Percentiles rank a stretch among this genome's conserved stretches.
These are phyloP conservation scores for Thalassaphorura encarpata DNA, from an alignment of 1,140 invertebrate genomes.

Conservation along the genomic window DNA sequence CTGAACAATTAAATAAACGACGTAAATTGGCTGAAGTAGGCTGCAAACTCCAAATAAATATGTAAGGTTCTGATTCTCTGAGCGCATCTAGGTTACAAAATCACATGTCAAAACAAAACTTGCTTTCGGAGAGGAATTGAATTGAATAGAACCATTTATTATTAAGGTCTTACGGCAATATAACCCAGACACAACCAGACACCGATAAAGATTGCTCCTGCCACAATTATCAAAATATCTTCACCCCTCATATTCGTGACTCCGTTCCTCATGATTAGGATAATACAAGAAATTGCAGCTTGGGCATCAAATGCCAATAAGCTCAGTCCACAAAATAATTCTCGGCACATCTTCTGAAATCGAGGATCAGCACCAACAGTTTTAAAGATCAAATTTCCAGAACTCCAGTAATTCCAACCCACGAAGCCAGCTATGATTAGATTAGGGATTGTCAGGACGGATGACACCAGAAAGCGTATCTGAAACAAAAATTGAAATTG, in stretches of 20 bases:
- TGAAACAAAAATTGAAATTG: constrained; percentile 2
- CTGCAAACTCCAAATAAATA: constrained; percentile 20
- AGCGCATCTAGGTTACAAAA: constrained; percentile 28
- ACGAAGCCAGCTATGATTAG: constrained; percentile 10
- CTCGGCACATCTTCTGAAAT: constrained; percentile 24
- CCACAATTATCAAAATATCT: constrained; percentile 11
- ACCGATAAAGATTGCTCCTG: constrained; percentile 11
- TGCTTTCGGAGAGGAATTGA: neutral
- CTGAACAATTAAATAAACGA: constrained; percentile 19
- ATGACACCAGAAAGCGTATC: constrained; percentile 17
- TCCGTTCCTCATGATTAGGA: constrained; percentile 22
- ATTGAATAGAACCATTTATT: neutral
- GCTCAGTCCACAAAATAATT: constrained; percentile 19
- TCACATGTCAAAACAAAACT: neutral
- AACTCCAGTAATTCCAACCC: constrained; percentile 17
- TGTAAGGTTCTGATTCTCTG: constrained; percentile 19
- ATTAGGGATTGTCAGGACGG: constrained; percentile 12
- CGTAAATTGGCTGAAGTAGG: constrained; percentile 24
- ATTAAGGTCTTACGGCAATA: constrained; percentile 13
- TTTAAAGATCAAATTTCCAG: constrained; percentile 28
- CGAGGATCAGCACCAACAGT: constrained; percentile 29
- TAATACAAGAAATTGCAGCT: constrained; percentile 14
- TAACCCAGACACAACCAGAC: constrained; percentile 26
- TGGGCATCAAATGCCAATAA: constrained; percentile 28
- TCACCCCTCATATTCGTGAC: constrained; percentile 12